Evolutionary conservation across 2,888 invertebrate genomes (phyloP).

Genomic region (Gymnoscelis rufifasciata): DNA sequence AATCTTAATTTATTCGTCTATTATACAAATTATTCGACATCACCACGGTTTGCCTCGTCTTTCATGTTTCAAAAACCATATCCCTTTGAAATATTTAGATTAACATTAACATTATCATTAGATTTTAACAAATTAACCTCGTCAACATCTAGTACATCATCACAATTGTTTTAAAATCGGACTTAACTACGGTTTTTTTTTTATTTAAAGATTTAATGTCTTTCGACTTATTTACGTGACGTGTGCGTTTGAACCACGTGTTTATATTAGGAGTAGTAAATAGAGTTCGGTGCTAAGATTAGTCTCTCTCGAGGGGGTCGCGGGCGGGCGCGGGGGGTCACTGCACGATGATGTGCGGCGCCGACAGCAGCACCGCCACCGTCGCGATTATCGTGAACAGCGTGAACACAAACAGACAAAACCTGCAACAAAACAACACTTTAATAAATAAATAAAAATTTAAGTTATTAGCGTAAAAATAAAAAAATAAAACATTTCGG

Average conservation of each 20-base stretch:
- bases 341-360: conserved; percentile 97
- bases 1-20: conserved; percentile 15
- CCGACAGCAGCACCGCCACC: conserved; percentile 92
- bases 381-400: conserved; percentile 96
- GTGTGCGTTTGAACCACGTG: conserved; percentile 75
- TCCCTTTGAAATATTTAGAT: conserved; percentile 24
- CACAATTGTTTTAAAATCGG: conserved; percentile 71
- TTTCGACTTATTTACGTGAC: conserved; percentile 55
- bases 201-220: conserved; percentile 58
- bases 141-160: conserved; percentile 74
- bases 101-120: conserved; percentile 38
- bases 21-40: conserved; percentile 21
- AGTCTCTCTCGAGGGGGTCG: conserved; percentile 58
- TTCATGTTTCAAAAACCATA: conserved; percentile 25
- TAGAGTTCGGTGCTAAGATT: conserved; percentile 46
- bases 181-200: conserved; percentile 57
- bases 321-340: conserved; percentile 55
- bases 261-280: conserved; percentile 30
- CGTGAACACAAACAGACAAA: conserved; percentile 97
- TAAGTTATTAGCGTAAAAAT: no score
- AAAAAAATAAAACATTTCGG: no score
- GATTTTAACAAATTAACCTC: conserved; percentile 66
- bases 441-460: no score
- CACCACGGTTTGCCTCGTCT: conserved; percentile 19
- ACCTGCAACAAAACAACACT: conserved; percentile 73